Percentiles rank a stretch among this genome's conserved stretches.
phyloP scores from a whole-genome alignment of 2,113 vertebrate species.

The Struthidea cinerea region DNA sequence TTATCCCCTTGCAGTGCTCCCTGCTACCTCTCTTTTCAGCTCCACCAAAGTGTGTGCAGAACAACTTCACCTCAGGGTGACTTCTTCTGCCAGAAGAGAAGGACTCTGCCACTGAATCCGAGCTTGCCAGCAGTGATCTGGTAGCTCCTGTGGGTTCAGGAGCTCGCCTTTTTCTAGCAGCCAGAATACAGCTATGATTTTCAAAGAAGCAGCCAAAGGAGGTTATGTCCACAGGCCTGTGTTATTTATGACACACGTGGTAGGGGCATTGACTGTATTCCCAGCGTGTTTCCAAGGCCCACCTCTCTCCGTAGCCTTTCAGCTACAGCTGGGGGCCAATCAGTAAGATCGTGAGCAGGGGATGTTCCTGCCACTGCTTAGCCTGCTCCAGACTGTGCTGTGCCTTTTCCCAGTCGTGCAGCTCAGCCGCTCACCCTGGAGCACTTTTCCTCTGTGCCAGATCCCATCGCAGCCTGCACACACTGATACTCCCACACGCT shows the following conservation, averaged over 20 bases:
- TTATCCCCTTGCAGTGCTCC: not conserved
- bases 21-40: not conserved
- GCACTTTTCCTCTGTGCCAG: not conserved
- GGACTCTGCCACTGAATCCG: not conserved
- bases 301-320: not conserved
- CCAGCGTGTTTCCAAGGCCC: not conserved
- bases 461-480: not conserved
- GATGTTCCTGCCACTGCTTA: not conserved
- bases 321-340: not conserved
- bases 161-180: not conserved
- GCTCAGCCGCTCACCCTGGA: not conserved
- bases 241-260: not conserved
- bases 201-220: not conserved
- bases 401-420: not conserved
- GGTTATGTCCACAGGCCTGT: not conserved
- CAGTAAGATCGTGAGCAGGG: not conserved
- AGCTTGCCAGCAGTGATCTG: not conserved
- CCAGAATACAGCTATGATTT: not conserved
- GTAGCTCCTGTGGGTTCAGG: not conserved
- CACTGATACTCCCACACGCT: fast-evolving
- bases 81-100: not conserved
- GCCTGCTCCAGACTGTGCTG: not conserved
- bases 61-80: not conserved
- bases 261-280: not conserved
- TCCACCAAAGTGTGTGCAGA: not conserved